A percentile compares a stretch with the other conserved stretches of the same genome.
Conservation (phyloP, 2,113 vertebrate genomes). For the Edolisoma coerulescens region DNA sequence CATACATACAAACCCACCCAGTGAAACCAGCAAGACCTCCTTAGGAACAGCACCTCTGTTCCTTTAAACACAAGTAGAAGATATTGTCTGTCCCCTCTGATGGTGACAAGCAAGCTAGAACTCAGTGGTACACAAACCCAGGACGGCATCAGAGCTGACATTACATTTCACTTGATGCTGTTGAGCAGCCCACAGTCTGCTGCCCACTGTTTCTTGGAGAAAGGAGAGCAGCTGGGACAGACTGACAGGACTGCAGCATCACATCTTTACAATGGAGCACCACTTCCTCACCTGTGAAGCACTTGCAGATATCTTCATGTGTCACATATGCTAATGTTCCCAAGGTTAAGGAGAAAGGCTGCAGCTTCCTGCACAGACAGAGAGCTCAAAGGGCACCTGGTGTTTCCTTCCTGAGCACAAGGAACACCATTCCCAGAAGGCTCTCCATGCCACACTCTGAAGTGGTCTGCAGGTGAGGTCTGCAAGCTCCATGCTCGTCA, state of each 20-base stretch:
- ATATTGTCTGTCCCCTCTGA: background rate
- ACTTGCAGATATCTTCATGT: slow-evolving; percentile 95
- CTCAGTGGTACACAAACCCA: background rate
- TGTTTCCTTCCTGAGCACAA: background rate
- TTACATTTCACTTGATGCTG: background rate
- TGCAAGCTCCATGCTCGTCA: background rate
- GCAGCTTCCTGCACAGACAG: background rate
- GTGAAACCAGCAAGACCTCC: background rate
- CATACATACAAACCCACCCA: no score
- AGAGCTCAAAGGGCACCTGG: background rate
- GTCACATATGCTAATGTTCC: slow-evolving; percentile 91
- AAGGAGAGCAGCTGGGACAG: background rate
- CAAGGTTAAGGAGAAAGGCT: slow-evolving; percentile 80
- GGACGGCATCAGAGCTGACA: background rate
- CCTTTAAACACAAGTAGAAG: background rate
- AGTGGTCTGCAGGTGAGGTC: background rate
- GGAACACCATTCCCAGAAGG: background rate
- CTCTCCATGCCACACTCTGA: background rate
- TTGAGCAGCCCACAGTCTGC: background rate
- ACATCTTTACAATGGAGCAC: background rate
- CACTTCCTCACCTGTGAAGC: slow-evolving; percentile 87
- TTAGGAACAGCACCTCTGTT: background rate
- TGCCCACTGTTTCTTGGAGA: background rate
- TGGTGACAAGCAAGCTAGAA: background rate
- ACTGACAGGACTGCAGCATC: background rate